Evolutionary conservation across 2,113 vertebrate genomes (phyloP).

Genomic region (Phyllostomus discolor): DNA sequence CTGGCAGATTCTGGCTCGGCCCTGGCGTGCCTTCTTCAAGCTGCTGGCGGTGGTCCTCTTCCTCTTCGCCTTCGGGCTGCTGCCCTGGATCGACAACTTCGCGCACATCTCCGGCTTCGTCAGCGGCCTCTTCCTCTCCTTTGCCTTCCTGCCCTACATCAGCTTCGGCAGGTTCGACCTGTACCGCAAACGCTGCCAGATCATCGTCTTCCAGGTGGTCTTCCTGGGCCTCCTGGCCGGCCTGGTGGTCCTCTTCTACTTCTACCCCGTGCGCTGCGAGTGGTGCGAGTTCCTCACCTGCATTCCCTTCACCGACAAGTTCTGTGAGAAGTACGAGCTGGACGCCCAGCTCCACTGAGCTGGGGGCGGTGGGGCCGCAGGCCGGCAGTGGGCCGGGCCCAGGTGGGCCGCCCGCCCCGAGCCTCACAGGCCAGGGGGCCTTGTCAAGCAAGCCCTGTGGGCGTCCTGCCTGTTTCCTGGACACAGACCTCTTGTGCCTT

Average conservation of each 20-base stretch:
- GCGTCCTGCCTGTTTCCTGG: constrained; percentile 57
- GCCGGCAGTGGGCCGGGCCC: constrained; percentile 63
- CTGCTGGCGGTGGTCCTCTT: constrained; percentile 95
- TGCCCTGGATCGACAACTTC: constrained; percentile 99
- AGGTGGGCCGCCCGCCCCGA: constrained; percentile 14
- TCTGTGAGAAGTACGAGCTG: constrained; percentile 99
- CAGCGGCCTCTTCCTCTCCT: constrained; percentile 97
- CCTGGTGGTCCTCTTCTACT: constrained; percentile 95
- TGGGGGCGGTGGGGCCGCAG: not conserved
- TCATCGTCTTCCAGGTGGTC: constrained; percentile 92
- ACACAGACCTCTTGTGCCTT: constrained; percentile 88
- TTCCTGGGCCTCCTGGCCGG: constrained; percentile 95
- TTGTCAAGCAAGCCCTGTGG: constrained; percentile 55
- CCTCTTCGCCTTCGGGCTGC: constrained; percentile 95
- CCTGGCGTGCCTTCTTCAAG: constrained; percentile 96
- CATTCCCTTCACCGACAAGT: constrained; percentile 99
- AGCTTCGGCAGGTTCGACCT: constrained; percentile 97
- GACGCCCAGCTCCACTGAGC: constrained; percentile 96
- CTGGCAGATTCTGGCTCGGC: constrained; percentile 98
- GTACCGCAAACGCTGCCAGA: constrained; percentile 98
- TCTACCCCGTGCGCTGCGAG: constrained; percentile 94
- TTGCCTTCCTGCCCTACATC: constrained; percentile 98
- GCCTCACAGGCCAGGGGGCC: not conserved
- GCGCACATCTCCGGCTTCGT: constrained; percentile 96
- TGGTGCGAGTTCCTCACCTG: constrained; percentile 99